phyloP scores from a whole-genome alignment of 2,113 vertebrate genomes.

The Sialia sialis region DNA sequence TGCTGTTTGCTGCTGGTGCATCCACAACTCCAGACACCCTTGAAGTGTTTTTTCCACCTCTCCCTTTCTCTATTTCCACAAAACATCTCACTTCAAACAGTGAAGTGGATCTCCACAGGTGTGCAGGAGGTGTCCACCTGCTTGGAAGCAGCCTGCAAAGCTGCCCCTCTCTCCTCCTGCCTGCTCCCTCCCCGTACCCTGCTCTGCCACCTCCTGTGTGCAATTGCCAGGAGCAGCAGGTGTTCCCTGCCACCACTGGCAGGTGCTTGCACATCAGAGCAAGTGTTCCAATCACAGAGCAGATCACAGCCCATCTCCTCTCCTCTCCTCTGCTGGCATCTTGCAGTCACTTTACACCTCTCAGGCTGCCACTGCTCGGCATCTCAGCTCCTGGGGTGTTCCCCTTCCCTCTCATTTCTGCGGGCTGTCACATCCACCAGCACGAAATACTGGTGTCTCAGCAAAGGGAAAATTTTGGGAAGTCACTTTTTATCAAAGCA shows the following conservation, averaged over 20 bases:
- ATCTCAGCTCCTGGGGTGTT: neutral
- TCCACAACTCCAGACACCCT: neutral
- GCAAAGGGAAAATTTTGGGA: neutral
- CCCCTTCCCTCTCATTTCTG: neutral
- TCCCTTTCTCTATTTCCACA: neutral
- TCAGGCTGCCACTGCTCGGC: neutral
- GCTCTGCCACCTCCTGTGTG: neutral
- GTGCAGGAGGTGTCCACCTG: accelerated
- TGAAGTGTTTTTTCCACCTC: accelerated
- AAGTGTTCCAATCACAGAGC: neutral
- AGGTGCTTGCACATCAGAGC: accelerated
- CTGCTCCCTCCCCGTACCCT: neutral
- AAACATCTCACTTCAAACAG: neutral
- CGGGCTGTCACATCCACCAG: neutral
- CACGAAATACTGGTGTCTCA: neutral
- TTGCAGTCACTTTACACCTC: slow-evolving; percentile 1
- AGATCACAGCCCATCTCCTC: neutral
- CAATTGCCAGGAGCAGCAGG: neutral
- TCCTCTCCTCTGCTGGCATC: accelerated
- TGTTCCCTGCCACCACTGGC: accelerated
- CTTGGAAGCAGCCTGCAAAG: no score
- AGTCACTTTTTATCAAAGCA: neutral
- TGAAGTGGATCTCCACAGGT: neutral
- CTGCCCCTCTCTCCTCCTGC: neutral
- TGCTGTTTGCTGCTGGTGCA: neutral